Conservation (phyloP, 2,113 vertebrate genomes). For the Corythoichthys haematopterus region DNA sequence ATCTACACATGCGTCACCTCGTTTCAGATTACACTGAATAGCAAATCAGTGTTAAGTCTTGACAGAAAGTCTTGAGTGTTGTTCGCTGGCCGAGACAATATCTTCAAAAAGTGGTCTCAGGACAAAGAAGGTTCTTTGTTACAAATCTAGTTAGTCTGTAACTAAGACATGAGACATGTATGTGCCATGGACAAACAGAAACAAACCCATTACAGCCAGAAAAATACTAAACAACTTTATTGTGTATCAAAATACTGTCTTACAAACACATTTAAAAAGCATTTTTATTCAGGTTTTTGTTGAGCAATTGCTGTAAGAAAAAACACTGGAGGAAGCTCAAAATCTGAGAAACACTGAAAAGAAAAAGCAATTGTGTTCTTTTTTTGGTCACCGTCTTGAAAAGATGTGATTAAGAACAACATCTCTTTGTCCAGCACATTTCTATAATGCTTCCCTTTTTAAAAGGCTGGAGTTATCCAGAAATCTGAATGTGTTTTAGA, state of each 20-base stretch:
- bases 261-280: conserved; percentile 63
- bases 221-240: conserved; percentile 75
- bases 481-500: conserved; percentile 7
- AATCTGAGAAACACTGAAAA: conserved; percentile 35
- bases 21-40: no score
- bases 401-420: conserved; percentile 19
- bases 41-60: no score
- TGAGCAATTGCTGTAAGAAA: conserved; percentile 52
- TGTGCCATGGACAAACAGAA: neutral
- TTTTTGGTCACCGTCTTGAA: conserved; percentile 31
- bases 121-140: no score
- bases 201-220: conserved; percentile 47
- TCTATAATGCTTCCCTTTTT: conserved; percentile 50
- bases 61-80: no score
- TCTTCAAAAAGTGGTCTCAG: no score
- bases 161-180: neutral
- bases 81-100: no score
- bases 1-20: no score
- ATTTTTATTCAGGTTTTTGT: conserved; percentile 53
- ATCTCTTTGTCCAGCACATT: conserved; percentile 29
- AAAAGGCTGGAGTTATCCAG: neutral
- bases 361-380: conserved; percentile 38
- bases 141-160: neutral
- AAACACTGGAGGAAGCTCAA: conserved; percentile 23
- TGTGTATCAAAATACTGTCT: conserved; percentile 80